Conservation (phyloP, 1,140 invertebrate genomes). For the Lerema accius region DNA sequence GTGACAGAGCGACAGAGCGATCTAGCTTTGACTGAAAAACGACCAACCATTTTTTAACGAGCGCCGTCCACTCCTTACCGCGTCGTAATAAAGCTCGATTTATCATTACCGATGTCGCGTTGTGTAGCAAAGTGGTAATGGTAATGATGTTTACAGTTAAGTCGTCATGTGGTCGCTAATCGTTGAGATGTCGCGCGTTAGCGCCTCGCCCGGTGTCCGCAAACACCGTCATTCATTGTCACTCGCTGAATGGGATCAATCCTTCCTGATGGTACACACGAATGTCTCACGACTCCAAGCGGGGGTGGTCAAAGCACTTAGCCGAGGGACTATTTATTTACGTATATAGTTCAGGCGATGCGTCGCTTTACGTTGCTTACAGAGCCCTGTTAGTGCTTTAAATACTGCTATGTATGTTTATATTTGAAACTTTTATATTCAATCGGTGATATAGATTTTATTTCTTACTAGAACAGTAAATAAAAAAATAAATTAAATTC, state of each 20-base stretch:
- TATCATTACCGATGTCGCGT: not conserved
- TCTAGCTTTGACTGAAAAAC: constrained; percentile 71
- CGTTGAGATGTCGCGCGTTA: constrained; percentile 72
- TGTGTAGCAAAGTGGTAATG: constrained; percentile 52
- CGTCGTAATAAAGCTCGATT: constrained; percentile 38
- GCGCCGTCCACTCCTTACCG: constrained; percentile 14
- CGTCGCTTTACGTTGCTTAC: not conserved
- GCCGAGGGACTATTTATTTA: constrained; percentile 3
- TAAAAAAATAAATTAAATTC: too few relatives aligned
- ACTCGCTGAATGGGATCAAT: constrained; percentile 61
- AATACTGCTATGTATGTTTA: too few relatives aligned
- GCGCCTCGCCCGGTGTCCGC: constrained; percentile 78
- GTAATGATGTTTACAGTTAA: constrained; percentile 81
- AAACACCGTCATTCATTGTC: constrained; percentile 77
- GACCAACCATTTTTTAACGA: constrained; percentile 14
- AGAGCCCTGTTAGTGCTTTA: too few relatives aligned
- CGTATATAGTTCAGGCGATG: constrained; percentile 10
- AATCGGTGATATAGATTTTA: too few relatives aligned
- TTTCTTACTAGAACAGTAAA: too few relatives aligned
- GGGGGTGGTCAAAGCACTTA: constrained; percentile 39
- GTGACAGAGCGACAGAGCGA: constrained; percentile 75
- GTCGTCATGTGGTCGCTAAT: constrained; percentile 76
- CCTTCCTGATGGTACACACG: constrained; percentile 47
- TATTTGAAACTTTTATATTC: too few relatives aligned
- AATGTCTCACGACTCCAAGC: constrained; percentile 36